A percentile compares a stretch with the other conserved stretches of the same genome.
Evolutionary conservation across 2,888 invertebrate species (phyloP).

Genomic region (Drosophila demipolita): DNA sequence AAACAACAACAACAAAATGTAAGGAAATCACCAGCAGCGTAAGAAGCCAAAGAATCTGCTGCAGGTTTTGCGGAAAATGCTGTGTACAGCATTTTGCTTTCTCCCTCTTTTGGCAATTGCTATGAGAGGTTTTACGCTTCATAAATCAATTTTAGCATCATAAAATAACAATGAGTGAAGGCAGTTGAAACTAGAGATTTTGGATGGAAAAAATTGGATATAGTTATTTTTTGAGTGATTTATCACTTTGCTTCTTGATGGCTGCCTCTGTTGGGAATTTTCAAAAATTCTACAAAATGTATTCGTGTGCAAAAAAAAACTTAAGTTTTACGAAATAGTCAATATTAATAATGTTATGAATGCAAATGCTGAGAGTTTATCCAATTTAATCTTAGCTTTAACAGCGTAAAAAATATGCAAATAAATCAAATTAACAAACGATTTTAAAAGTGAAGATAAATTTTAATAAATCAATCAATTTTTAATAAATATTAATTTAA

Average conservation of each 20-base stretch:
- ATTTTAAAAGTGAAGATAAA: neutral
- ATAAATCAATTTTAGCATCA: slow-evolving; percentile 50
- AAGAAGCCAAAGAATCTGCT: slow-evolving; percentile 16
- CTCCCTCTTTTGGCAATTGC: slow-evolving; percentile 1
- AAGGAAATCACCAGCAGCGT: slow-evolving; percentile 4
- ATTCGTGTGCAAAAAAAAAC: neutral
- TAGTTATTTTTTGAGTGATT: slow-evolving; percentile 11
- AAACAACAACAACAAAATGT: slow-evolving; percentile 1
- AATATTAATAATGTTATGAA: neutral
- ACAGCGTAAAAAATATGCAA: neutral
- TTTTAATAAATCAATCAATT: neutral
- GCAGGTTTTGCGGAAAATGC: slow-evolving; percentile 21
- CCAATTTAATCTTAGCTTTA: neutral
- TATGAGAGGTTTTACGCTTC: slow-evolving; percentile 15
- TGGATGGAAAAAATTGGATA: neutral
- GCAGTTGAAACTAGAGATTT: neutral
- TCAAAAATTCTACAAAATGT: neutral
- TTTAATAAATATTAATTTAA: neutral
- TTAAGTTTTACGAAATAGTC: neutral
- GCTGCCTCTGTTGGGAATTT: neutral
- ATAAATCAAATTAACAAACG: neutral
- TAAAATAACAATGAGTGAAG: slow-evolving; percentile 21
- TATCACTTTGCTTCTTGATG: neutral
- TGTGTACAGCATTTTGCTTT: neutral
- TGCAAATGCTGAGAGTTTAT: neutral